Percentiles rank a stretch among this genome's conserved stretches.
Conservation (phyloP, 1,140 invertebrate species). For the Pseudomyrmex concolor region DNA sequence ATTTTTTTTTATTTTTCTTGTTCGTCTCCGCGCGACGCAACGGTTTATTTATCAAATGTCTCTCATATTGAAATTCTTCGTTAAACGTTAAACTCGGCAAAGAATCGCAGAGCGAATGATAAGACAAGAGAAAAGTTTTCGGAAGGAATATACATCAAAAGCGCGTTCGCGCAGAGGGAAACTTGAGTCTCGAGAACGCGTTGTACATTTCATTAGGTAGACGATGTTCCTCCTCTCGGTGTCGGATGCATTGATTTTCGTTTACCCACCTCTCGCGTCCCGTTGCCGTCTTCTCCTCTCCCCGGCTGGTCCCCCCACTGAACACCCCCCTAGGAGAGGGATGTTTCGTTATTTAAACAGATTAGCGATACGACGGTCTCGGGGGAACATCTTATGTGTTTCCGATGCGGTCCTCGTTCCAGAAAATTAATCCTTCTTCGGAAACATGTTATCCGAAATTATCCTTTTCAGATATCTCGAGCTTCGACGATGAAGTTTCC, state of each 20-base stretch:
- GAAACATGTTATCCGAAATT: constrained; percentile 47
- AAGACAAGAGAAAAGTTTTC: constrained; percentile 6
- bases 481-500: too few species aligned
- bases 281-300: constrained; percentile 20
- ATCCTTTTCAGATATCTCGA: background rate
- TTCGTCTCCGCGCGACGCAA: too few species aligned
- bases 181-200: constrained; percentile 54
- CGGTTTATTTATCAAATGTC: background rate
- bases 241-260: constrained; percentile 81
- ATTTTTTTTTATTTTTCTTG: too few species aligned
- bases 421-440: constrained; percentile 77
- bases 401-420: constrained; percentile 76
- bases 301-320: constrained; percentile 46
- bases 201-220: constrained; percentile 71
- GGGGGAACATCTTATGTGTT: constrained; percentile 81
- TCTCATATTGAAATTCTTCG: background rate
- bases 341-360: constrained; percentile 84
- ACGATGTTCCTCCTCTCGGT: constrained; percentile 66
- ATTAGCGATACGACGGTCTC: constrained; percentile 80
- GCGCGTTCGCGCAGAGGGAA: background rate
- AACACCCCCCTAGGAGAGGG: constrained; percentile 70
- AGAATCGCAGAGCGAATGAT: background rate
- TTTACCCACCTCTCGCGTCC: constrained; percentile 75
- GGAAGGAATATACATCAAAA: constrained; percentile 34
- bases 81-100: constrained; percentile 6